Evolutionary conservation across 2,113 vertebrate genomes (phyloP).

Genomic region (Perognathus longimembris): DNA sequence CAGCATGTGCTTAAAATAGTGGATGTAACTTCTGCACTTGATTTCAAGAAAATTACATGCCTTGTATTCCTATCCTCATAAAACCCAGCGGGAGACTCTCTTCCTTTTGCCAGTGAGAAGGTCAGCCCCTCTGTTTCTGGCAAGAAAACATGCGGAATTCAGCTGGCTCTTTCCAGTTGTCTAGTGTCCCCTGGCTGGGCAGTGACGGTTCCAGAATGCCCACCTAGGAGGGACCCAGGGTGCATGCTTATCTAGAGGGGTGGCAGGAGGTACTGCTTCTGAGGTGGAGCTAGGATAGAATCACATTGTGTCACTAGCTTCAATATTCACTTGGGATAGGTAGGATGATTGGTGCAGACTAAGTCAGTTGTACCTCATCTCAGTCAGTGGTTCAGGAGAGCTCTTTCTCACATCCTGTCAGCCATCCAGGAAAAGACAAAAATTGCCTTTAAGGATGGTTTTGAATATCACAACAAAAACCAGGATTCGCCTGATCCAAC

Average conservation of each 20-base stretch:
- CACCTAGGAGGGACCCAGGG: rapidly evolving
- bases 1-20: conserved; percentile 70
- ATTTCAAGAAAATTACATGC: conserved; percentile 54
- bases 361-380: not conserved
- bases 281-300: not conserved
- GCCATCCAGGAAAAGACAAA: not conserved
- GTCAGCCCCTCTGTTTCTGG: conserved; percentile 50
- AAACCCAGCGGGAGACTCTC: conserved; percentile 57
- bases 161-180: not conserved
- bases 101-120: conserved; percentile 59
- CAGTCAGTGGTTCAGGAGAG: not conserved
- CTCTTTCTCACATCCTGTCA: not conserved
- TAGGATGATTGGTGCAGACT: not conserved
- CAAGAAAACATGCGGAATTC: not conserved
- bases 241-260: not conserved
- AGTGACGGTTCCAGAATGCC: not conserved
- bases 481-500: not conserved
- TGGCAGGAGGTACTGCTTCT: not conserved
- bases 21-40: conserved; percentile 68
- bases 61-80: not conserved
- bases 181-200: not conserved
- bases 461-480: not conserved
- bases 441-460: not conserved
- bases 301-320: not conserved
- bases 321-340: not conserved